Evolutionary conservation across 2,113 vertebrate genomes (phyloP), one percentile per base, ranked within the genome.

Genomic region (Micronisus gabar): DNA sequence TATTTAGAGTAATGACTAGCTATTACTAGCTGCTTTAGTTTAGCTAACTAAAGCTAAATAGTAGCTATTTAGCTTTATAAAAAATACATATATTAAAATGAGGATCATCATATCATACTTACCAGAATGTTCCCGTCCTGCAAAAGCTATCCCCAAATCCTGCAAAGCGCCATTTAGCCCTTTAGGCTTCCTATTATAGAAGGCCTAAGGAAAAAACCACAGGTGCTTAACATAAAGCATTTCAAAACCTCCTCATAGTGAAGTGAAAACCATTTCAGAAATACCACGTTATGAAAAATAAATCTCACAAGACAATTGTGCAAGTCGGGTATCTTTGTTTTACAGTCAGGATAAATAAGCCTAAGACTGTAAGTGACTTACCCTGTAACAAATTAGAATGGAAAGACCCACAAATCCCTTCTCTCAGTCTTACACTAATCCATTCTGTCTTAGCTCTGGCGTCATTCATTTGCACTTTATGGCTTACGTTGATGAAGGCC

Each of bases 91-190:
- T 43, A 40, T 66, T 58, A 68, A 86, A 89, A 38, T 41, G 3
- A 92, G 48, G 15, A 75, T 65, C 86, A 72, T 95, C 34, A 71
- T 12, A 43, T 82, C 41, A 65, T 75, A 88, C 98, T 91, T 92
- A 99, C 99, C 99, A 58, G 98, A 99, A 98, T 99, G 99, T 93
- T 99, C 99, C 92, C 99, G 97, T 81, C 99, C 99, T 52, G 96
- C 98, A 98, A 99, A 99, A 97, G 98, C 96, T 74, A 99, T 98
- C 53, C 99, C 99, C 8, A 99, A 96, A 97, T 99, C 99, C 90
- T 99, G 99, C 81, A 99, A 97, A 13, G 99, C 99, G 56, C 99
- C 99, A 22, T 98, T 99, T 62, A 99, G 97, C 50, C 99, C 99
- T 97, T 99, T 98, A 45, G 99, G 99, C 93, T 99, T 99, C 92